Evolutionary conservation across 2,888 invertebrate genomes (phyloP), one percentile per base, ranked within the genome.

Genomic region (Eupithecia exiguata): DNA sequence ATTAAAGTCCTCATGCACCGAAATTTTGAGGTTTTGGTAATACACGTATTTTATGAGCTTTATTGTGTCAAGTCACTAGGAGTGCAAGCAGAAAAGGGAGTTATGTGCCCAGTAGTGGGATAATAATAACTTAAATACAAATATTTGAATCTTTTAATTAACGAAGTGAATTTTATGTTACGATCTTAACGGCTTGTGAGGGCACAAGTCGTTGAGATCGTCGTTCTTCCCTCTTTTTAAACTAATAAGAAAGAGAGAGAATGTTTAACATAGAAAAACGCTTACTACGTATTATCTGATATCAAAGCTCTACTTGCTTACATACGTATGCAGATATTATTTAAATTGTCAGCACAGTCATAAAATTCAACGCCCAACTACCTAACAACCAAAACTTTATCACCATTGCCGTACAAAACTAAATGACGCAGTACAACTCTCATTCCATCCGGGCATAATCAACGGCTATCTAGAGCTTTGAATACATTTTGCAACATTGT

Each of bases 1-100:
- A 76, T 80, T 85, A 81, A 82, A 81, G 74, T 81, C 80, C 83
- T 85, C 86, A 84, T 81, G 81, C 79, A 83, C 75, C 78, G 76
- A 77, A 80, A 70, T 82, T 80, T 82, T 71, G 77, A 76, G 74
- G 77, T 79, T 84, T 80, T 79, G 75, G 79, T 84, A 81, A 83
- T 83, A 80, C 77, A 83, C 79, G 68, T 21, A 69, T n/a, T 73
- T 71, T 66, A 43, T 53, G 66, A 68, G 69, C 53, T 69, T 72
- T 76, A 77, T 71, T 70, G 69, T 18, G 18, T 18, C 35, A 62
- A 30, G 10, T n/a, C 5, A 12, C 58, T 12, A 12, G 25, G 5
- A 58, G 58, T 58, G 58, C 5, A 58, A 58, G 14, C 25, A 25
- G 14, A 25, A 58, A 25, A 53, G 21, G 21, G 10, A n/a, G 46